Conservation (phyloP, 2,113 vertebrate species). For the Myrmophylax atrothorax region DNA sequence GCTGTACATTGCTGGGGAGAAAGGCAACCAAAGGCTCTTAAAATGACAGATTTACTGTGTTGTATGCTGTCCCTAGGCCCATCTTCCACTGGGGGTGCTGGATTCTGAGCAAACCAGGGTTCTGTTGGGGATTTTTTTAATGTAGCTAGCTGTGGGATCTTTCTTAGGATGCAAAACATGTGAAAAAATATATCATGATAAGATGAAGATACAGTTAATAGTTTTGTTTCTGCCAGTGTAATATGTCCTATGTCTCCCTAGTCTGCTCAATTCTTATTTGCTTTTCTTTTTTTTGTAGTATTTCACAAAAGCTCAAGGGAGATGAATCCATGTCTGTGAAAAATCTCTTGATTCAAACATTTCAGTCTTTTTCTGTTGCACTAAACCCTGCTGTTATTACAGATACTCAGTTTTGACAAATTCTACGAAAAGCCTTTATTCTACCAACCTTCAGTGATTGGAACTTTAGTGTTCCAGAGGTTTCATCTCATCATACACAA, state of each 20-base stretch:
- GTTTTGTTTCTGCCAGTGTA: neutral
- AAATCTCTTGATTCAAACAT: neutral
- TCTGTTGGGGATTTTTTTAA: neutral
- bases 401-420: neutral
- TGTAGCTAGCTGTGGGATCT: neutral
- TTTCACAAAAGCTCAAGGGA: neutral
- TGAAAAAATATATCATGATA: neutral
- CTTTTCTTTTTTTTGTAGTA: neutral
- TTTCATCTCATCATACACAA: neutral
- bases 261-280: neutral
- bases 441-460: neutral
- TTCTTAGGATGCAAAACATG: neutral
- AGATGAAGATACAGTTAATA: neutral
- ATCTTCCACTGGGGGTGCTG: neutral
- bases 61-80: too few species aligned
- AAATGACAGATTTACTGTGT: rapidly evolving
- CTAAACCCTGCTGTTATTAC: neutral
- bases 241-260: neutral
- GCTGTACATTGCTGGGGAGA: slow-evolving; percentile 83
- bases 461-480: neutral
- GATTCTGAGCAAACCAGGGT: neutral
- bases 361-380: neutral
- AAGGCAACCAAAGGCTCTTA: neutral
- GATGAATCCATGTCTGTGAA: neutral
- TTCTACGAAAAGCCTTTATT: neutral